Evolutionary conservation across 1,140 invertebrate species (phyloP).

Genomic region (Brachionus koreanus): DNA sequence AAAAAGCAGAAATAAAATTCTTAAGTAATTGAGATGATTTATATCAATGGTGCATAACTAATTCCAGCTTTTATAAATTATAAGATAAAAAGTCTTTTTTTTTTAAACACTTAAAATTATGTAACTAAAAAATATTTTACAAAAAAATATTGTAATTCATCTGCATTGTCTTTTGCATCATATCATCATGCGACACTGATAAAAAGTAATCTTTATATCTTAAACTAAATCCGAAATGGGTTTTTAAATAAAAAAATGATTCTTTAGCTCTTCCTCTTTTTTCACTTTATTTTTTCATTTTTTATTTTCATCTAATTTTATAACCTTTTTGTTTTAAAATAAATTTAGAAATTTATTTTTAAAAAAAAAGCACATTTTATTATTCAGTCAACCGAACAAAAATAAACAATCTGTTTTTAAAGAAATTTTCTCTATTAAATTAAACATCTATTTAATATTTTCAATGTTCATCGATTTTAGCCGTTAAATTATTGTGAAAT

Average conservation of each 20-base stretch:
- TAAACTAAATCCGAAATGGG: background rate
- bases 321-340: background rate
- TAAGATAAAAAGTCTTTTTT: background rate
- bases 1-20: conserved; percentile 2
- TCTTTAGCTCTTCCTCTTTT: background rate
- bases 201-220: background rate
- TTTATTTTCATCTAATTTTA: background rate
- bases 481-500: too few species aligned
- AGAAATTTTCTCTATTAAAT: background rate
- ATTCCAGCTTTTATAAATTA: background rate
- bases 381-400: background rate
- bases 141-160: background rate
- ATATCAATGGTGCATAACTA: background rate
- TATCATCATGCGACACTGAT: background rate
- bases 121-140: background rate
- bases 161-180: background rate
- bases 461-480: too few species aligned
- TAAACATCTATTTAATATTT: background rate
- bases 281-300: background rate
- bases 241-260: background rate
- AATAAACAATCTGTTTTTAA: background rate
- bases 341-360: background rate
- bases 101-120: background rate
- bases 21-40: background rate
- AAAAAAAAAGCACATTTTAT: background rate